phyloP scores from a whole-genome alignment of 2,113 vertebrate species.

The Cinclus mexicanus region DNA sequence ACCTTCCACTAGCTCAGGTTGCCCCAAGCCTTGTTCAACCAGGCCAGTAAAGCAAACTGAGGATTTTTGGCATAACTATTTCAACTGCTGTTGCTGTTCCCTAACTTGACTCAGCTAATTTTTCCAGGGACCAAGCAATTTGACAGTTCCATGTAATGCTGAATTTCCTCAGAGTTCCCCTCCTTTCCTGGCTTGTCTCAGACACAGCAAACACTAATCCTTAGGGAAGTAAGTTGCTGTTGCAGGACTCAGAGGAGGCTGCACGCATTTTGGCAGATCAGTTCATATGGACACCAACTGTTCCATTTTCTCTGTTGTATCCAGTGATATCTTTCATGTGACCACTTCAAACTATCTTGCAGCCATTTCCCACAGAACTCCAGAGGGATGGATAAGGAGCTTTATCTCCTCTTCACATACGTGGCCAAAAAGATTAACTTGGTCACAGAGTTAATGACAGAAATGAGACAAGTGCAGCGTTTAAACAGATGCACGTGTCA shows the following conservation, averaged over 20 bases:
- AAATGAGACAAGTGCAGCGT: neutral
- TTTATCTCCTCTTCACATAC: conserved; percentile 13
- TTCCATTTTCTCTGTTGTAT: neutral
- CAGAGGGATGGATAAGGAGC: neutral
- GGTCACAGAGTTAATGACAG: neutral
- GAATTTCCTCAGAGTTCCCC: neutral
- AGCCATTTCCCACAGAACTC: neutral
- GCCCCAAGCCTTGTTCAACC: neutral
- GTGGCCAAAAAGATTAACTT: neutral
- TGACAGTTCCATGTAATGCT: fast-evolving
- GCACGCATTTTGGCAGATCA: neutral
- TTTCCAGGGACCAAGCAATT: neutral
- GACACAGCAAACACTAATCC: fast-evolving
- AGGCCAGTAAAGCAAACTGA: neutral
- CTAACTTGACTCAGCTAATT: neutral
- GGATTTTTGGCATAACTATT: neutral
- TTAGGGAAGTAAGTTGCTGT: fast-evolving
- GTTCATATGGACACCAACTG: fast-evolving
- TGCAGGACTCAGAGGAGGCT: neutral
- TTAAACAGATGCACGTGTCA: neutral
- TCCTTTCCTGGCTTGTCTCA: neutral
- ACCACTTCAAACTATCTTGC: neutral
- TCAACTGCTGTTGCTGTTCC: neutral
- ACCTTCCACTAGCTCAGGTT: neutral
- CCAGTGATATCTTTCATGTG: neutral